Evolutionary conservation across 2,797 vertebrate species (phyloP).

Genomic region (Protosalanx chinensis): DNA sequence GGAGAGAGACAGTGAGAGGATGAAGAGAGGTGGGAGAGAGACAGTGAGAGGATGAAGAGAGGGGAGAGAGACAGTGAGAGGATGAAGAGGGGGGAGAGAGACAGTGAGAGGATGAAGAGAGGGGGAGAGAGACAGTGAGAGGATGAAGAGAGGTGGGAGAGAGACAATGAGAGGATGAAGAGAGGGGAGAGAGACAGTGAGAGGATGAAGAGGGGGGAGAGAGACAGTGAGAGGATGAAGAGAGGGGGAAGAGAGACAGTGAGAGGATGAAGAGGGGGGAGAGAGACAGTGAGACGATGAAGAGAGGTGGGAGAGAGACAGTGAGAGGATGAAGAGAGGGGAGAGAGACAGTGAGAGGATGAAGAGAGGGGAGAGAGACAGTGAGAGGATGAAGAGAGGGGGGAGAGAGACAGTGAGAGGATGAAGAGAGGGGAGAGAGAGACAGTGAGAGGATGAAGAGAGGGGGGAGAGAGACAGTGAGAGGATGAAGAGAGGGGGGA

Average conservation of each 20-base stretch:
- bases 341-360: slow-evolving; percentile 8
- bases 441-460: no score
- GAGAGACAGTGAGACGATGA: no score
- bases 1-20: background rate
- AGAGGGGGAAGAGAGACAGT: background rate
- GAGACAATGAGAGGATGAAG: no score
- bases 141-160: no score
- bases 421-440: no score
- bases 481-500: no score
- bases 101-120: background rate
- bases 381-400: background rate
- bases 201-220: background rate
- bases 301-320: background rate
- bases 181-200: background rate
- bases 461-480: no score
- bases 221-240: background rate
- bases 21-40: background rate
- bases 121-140: no score
- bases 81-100: background rate
- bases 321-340: background rate
- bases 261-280: background rate
- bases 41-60: no score
- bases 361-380: slow-evolving; percentile 8
- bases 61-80: background rate
- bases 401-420: background rate